Conservation (phyloP, 2,113 vertebrate species). For the Scomber scombrus region DNA sequence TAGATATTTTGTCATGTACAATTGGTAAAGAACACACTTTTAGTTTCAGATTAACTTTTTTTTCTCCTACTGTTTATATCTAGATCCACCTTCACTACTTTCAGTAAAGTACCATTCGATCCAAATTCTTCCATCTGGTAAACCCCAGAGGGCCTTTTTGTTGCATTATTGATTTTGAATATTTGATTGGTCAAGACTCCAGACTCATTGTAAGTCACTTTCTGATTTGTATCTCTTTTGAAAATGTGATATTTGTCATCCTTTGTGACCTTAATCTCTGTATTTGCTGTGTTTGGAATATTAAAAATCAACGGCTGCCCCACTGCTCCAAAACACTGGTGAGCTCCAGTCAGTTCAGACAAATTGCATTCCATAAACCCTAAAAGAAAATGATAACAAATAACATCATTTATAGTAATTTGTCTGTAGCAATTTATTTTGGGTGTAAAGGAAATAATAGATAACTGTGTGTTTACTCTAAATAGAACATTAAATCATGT, state of each 20-base stretch:
- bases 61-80: constrained; percentile 49
- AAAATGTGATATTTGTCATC: neutral
- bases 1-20: too few species aligned
- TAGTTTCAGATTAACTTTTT: too few species aligned
- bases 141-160: constrained; percentile 50
- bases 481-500: too few species aligned
- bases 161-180: constrained; percentile 3
- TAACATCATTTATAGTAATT: too few species aligned
- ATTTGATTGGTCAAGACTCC: neutral
- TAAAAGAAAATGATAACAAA: neutral
- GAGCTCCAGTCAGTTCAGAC: neutral
- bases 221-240: neutral
- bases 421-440: too few species aligned
- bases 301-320: constrained; percentile 47
- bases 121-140: neutral
- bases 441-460: too few species aligned
- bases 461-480: too few species aligned
- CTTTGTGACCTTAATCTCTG: neutral
- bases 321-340: constrained; percentile 23
- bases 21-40: too few species aligned
- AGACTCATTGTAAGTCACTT: neutral
- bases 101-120: neutral
- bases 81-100: neutral
- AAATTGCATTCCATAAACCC: constrained; percentile 30
- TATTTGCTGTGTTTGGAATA: neutral